Percentiles rank a stretch among this genome's conserved stretches.
Conservation (phyloP, 2,888 invertebrate species). For the Lumbricus terrestris region DNA sequence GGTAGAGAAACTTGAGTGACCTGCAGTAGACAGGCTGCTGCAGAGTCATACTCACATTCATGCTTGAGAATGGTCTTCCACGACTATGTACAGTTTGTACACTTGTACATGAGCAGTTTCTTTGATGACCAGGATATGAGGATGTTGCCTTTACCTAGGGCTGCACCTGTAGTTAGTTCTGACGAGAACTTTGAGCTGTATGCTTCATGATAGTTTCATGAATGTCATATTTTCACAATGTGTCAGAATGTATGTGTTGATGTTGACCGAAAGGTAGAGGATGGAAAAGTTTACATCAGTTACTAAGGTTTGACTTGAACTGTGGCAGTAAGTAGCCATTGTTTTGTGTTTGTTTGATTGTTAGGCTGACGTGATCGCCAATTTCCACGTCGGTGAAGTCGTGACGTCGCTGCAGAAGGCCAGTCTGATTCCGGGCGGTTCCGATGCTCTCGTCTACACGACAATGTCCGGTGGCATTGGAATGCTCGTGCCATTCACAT, state of each 20-base stretch:
- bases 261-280: not conserved
- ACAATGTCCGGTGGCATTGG: conserved; percentile 74
- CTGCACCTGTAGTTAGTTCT: too few relatives aligned
- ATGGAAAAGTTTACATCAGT: not conserved
- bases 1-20: not conserved
- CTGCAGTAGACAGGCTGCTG: not conserved
- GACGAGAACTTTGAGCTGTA: not conserved
- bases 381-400: conserved; percentile 94
- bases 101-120: not conserved
- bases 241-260: too few relatives aligned
- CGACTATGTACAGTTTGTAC: too few relatives aligned
- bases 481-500: conserved; percentile 59
- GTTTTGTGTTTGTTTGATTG: conserved; percentile 30
- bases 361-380: conserved; percentile 75
- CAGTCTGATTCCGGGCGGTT: conserved; percentile 93
- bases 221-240: too few relatives aligned
- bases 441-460: conserved; percentile 92
- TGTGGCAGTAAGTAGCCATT: not conserved
- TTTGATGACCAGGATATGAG: not conserved
- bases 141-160: not conserved
- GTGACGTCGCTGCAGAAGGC: conserved; percentile 93
- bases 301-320: not conserved
- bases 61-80: not conserved
- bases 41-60: not conserved
- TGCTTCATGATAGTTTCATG: too few relatives aligned